Base-by-base conservation (phyloP, 92 coral and sea anemone species). In the Nematostella vectensis region DNA sequence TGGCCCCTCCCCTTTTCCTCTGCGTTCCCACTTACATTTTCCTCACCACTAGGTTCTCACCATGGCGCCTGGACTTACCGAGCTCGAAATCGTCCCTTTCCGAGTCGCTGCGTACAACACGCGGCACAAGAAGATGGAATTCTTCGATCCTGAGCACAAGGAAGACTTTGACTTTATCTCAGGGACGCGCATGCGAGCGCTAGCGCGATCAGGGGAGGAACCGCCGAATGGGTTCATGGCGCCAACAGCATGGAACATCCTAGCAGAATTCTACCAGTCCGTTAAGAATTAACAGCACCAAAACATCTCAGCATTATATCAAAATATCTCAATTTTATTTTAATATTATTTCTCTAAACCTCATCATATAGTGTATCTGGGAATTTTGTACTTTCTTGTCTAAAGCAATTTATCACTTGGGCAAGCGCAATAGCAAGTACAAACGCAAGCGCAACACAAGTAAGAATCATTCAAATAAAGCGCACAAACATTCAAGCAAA, bases 141-240 rank as follows among this genome's bases (percentile, higher is more conserved):
- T 89, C 86, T 89, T 76, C 59, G 87, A 89, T 55, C 89, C 89
- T 23, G 76, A 75, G 16, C 65, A 58, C 38, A 89, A 85, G 47
- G 89, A 81, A 45, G 96, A 89, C 48, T 89, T 72, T 74, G 96
- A 89, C 36, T 89, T 89, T 59, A 89, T 89, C 54, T 85, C 95
- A 21, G 96, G 96, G 4, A 89, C 96, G 50, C 96, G 96, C 81
- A 89, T 89, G 96, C 96, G 96, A 29, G 83, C 52, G 27, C 78
- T 89, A 15, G 96, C 96, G 31, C 78, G 87, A 38, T 47, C 79
- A 27, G 94, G 96, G 22, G 84, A 85, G 61, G 67, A 43, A 17
- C 96, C 96, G 1, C 96, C 96, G 0, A 83, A 81, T 25, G 96
- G 96, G 0, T 89, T 89, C 31, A 89, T 89, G 96, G 95, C 96